Evolutionary conservation across 2,888 invertebrate genomes (phyloP).

Genomic region (Linyphia triangularis): DNA sequence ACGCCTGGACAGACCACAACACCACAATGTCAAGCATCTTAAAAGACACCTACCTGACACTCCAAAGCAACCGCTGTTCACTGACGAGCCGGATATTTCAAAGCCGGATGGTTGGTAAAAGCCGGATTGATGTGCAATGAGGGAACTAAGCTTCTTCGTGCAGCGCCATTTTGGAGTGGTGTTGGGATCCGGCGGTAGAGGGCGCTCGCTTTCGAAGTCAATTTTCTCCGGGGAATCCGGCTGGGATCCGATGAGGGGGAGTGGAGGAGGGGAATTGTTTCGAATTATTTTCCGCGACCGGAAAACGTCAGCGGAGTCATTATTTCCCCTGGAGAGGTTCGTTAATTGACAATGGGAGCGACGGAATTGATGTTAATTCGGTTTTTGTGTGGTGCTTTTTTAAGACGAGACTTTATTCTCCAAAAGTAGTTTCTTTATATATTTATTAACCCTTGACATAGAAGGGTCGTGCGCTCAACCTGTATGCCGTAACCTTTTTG

Average conservation of each 20-base stretch:
- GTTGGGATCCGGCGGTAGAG: neutral
- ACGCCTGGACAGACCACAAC: too few species aligned
- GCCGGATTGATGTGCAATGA: neutral
- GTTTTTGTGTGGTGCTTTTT: too few species aligned
- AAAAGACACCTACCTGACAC: too few species aligned
- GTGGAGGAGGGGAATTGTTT: neutral
- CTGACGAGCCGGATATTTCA: neutral
- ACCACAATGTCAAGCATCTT: too few species aligned
- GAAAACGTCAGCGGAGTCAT: neutral
- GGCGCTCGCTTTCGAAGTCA: neutral
- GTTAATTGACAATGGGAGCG: neutral
- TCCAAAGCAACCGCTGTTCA: neutral
- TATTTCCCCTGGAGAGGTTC: neutral
- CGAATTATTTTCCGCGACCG: neutral
- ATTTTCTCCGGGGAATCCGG: neutral
- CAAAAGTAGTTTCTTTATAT: too few species aligned
- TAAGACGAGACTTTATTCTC: too few species aligned
- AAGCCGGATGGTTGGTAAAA: neutral
- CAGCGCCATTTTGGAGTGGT: neutral
- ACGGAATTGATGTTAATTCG: too few species aligned
- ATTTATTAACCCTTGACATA: too few species aligned
- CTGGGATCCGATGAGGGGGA: neutral
- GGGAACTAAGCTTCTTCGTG: neutral
- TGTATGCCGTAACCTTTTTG: too few species aligned
- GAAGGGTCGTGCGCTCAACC: too few species aligned